Conservation (phyloP, 2,113 vertebrate genomes). For the Grammomys surdaster region DNA sequence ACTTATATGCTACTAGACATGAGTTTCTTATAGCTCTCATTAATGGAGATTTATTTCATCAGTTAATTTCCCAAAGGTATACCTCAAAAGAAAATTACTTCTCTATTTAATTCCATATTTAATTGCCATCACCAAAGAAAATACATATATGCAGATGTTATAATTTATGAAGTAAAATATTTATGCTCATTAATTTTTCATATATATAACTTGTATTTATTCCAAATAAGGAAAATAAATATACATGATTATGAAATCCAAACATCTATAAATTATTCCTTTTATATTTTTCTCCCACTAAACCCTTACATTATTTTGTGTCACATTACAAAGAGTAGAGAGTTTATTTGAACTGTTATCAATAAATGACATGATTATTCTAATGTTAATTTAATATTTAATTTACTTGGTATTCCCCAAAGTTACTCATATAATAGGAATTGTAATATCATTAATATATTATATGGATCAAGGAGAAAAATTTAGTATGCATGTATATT, state of each 20-base stretch:
- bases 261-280: background rate
- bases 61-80: background rate
- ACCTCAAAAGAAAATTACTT: background rate
- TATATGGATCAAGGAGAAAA: background rate
- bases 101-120: background rate
- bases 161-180: slow-evolving; percentile 33
- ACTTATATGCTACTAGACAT: background rate
- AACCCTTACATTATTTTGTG: background rate
- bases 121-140: background rate
- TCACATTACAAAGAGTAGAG: background rate
- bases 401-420: background rate
- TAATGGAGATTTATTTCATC: background rate
- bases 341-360: background rate
- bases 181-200: background rate
- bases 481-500: background rate
- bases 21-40: background rate
- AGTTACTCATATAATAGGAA: background rate
- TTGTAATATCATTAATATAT: background rate
- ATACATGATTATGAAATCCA: background rate
- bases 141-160: background rate
- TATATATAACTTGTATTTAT: background rate
- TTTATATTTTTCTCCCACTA: background rate
- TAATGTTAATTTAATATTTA: background rate
- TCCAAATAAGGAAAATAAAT: background rate
- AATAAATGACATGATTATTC: background rate